Percentiles rank a stretch among this genome's conserved stretches.
Evolutionary conservation across 1,140 invertebrate species (phyloP).

Genomic region (Trypoxylus dichotomus): DNA sequence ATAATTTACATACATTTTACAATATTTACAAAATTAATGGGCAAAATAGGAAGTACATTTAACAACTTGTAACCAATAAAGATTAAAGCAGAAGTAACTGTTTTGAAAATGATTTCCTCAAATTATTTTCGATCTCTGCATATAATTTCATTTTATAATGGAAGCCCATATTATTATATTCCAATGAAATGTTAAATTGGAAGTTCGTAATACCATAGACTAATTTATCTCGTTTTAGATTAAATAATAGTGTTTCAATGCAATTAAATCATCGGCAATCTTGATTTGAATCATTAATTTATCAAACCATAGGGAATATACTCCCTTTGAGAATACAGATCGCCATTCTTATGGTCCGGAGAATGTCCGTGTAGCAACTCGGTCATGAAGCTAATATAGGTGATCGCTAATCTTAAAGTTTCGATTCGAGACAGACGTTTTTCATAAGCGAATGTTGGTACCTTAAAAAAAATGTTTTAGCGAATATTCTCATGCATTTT

Average conservation of each 20-base stretch:
- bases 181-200: no score
- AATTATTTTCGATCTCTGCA: no score
- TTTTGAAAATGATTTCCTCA: no score
- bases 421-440: slow-evolving; percentile 97
- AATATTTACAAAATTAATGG: no score
- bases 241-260: background rate
- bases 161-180: no score
- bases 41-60: no score
- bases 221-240: no score
- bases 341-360: slow-evolving; percentile 53
- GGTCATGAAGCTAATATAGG: slow-evolving; percentile 97
- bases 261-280: background rate
- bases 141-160: no score
- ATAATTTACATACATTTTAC: no score
- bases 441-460: slow-evolving; percentile 98
- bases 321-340: slow-evolving; percentile 48
- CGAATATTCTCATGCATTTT: background rate
- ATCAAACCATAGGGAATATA: slow-evolving; percentile 52
- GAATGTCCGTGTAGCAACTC: slow-evolving; percentile 76
- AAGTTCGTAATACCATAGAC: no score
- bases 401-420: slow-evolving; percentile 94
- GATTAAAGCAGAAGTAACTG: no score
- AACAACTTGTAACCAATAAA: no score
- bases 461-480: slow-evolving; percentile 49
- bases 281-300: slow-evolving; percentile 38